These are phyloP conservation scores for Thalassophryne amazonica DNA, from an alignment of 2,797 vertebrate species.

Conservation along the genomic window DNA sequence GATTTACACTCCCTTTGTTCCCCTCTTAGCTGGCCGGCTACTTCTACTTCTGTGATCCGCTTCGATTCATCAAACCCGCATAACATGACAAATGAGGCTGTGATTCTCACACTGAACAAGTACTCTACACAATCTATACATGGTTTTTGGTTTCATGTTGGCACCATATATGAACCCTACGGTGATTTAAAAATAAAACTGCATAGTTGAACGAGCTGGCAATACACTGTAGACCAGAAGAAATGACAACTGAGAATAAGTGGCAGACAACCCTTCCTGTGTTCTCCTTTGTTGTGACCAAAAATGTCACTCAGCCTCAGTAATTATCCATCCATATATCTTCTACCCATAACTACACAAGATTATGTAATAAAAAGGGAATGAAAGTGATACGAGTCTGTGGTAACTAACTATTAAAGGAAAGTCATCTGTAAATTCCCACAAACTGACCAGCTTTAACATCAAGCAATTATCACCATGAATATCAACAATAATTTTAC, in stretches of 20 bases:
- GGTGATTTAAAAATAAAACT: slow-evolving; percentile 23
- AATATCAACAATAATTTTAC: too few species aligned
- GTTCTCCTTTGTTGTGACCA: slow-evolving; percentile 12
- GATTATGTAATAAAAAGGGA: not conserved
- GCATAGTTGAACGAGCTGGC: slow-evolving; percentile 38
- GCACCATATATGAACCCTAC: slow-evolving; percentile 52
- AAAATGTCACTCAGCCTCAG: not conserved
- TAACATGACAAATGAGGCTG: slow-evolving; percentile 4
- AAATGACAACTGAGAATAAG: not conserved
- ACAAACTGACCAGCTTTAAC: too few species aligned
- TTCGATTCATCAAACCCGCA: slow-evolving; percentile 5
- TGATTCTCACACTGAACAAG: not conserved
- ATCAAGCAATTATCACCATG: too few species aligned
- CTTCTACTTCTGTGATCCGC: not conserved
- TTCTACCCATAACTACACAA: too few species aligned
- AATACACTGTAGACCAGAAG: not conserved
- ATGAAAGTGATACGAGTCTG: too few species aligned
- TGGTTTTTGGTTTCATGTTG: slow-evolving; percentile 52
- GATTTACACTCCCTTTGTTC: slow-evolving; percentile 45
- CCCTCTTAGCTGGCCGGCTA: not conserved
- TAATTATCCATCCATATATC: too few species aligned
- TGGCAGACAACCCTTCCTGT: not conserved
- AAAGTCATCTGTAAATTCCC: too few species aligned
- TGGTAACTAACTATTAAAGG: too few species aligned
- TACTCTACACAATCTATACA: slow-evolving; percentile 21